Evolutionary conservation across 2,113 vertebrate species (phyloP), one percentile per base, ranked within the genome.

Genomic region (Erythrocercus mccallii): DNA sequence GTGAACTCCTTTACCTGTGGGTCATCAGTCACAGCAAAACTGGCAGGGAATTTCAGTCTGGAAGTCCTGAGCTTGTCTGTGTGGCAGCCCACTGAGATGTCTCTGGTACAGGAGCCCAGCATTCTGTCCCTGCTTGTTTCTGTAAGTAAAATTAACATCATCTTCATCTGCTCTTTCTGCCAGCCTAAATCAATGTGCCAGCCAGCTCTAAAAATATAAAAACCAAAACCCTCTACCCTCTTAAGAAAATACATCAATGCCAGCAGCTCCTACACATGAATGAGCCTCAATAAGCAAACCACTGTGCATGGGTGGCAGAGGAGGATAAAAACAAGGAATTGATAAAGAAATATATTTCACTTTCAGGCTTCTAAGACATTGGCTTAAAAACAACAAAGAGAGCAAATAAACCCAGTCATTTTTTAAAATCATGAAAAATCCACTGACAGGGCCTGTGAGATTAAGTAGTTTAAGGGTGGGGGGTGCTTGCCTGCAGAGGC

Each of bases 211-310:
- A 57, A 74, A 42, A 57, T 20, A 50, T 16, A 64, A 48, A 83
- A 28, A 9, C 38, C 42, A 86, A 73, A 44, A 5, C 40, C 40
- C 48, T 69, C 37, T 20, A 70, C 25, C 56, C 64, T 77, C 31
- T 80, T 88, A 86, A 88, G 50, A 71, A 93, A 94, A 96, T 96
- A 69, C 56, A 96, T 97, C 94, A 97, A 86, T 97, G 94, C 85
- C 95, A 96, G 64, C 72, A 82, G 70, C 65, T 72, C 84, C 78
- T 79, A 88, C 94, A 95, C 86, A 79, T 86, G 95, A 97, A 58
- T 86, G 88, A 93, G 57, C 90, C 77, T 95, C 81, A 90, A 87
- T 95, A 97, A 97, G 82, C 82, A 94, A 96, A 93, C 48, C 45
- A 38, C 61, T 62, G 48, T 81, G 82, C 86, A 91, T 92, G 86